These are phyloP conservation scores for Amyelois transitella DNA, from an alignment of 1,140 invertebrate genomes.

Conservation along the genomic window DNA sequence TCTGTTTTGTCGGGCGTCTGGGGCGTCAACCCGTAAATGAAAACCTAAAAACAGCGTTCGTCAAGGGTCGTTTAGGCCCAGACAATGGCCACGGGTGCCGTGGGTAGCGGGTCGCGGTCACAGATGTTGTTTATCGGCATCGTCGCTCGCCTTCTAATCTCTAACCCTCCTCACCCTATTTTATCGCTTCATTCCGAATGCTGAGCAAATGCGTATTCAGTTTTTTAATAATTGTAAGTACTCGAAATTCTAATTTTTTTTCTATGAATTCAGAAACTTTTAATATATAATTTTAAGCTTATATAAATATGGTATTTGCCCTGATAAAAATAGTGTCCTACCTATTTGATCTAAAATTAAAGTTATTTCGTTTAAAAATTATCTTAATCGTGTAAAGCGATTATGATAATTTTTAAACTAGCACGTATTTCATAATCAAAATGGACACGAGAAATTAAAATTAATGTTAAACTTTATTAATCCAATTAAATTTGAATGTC, in stretches of 20 bases:
- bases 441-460: background rate
- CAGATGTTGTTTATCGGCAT: slow-evolving; percentile 63
- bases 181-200: slow-evolving; percentile 1
- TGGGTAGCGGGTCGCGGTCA: slow-evolving; percentile 37
- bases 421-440: background rate
- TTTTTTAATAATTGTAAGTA: background rate
- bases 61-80: slow-evolving; percentile 22
- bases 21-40: slow-evolving; percentile 1
- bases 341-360: too few species aligned
- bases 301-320: too few species aligned
- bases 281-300: too few species aligned
- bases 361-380: too few species aligned
- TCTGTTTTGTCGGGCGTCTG: background rate
- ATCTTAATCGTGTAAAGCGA: background rate
- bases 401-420: background rate
- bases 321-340: too few species aligned
- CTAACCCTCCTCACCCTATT: slow-evolving; percentile 36
- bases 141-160: slow-evolving; percentile 37
- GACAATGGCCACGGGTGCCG: slow-evolving; percentile 14
- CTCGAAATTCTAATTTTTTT: background rate
- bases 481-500: background rate
- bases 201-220: background rate
- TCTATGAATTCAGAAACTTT: too few species aligned
- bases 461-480: background rate
- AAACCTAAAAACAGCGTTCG: slow-evolving; percentile 2